These are phyloP conservation scores for Tinamus major DNA, from an alignment of 2,797 vertebrate genomes.

Conservation along the genomic window DNA sequence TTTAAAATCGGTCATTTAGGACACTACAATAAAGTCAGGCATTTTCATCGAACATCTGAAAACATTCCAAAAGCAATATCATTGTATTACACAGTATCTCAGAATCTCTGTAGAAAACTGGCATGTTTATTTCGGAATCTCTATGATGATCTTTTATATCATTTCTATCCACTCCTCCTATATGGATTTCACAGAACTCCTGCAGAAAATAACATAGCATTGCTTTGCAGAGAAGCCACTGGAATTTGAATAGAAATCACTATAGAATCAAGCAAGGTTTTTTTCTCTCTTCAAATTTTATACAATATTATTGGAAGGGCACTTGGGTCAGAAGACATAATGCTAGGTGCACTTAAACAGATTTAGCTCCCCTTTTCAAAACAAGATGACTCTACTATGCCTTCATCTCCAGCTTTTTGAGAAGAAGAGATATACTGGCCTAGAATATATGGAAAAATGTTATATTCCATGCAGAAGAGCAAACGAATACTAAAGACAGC, in stretches of 20 bases:
- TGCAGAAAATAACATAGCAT: conserved; percentile 37
- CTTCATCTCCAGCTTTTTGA: neutral
- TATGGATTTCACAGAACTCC: conserved; percentile 23
- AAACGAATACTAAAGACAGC: conserved; percentile 2
- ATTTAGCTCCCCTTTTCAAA: neutral
- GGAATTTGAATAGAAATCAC: conserved; percentile 26
- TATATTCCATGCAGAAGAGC: neutral
- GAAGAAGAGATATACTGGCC: neutral
- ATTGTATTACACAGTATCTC: neutral
- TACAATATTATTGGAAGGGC: neutral
- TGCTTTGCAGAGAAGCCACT: conserved; percentile 21
- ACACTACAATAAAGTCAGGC: conserved; percentile 10
- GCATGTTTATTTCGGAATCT: conserved; percentile 37
- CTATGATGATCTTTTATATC: conserved; percentile 11
- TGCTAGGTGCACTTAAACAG: neutral
- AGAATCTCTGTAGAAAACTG: conserved; percentile 54
- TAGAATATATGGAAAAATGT: neutral
- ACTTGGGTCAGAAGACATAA: conserved; percentile 9
- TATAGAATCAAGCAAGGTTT: conserved; percentile 23
- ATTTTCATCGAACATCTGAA: conserved; percentile 20
- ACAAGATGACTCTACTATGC: neutral
- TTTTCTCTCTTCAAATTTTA: conserved; percentile 27
- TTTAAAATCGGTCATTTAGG: conserved; percentile 8
- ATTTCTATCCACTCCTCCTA: conserved; percentile 37
- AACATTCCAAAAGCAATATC: neutral